Evolutionary conservation across 2,888 invertebrate genomes (phyloP), one percentile per base, ranked within the genome.

Genomic region (Hypsopygia costalis): DNA sequence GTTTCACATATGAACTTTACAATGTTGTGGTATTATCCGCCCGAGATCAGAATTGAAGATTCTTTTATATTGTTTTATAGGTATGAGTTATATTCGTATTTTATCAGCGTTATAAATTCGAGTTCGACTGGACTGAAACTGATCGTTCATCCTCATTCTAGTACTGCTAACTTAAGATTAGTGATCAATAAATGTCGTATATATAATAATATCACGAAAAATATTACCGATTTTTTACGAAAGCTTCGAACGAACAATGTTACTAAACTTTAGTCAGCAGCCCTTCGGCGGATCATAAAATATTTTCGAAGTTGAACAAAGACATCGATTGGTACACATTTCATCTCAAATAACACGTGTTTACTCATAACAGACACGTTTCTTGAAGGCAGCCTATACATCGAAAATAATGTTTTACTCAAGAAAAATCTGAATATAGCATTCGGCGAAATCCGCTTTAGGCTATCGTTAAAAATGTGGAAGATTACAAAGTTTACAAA

Each of bases 261-360:
- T 69, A 54, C 51, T 49, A 25, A 55, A 55, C 56, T 71, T 79
- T 71, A 79, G 72, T 75, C 77, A 80, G 78, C 74, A 80, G 74
- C 74, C 69, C 75, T 69, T 69, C 58, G 71, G 73, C 72, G 57
- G 56, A 56, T 57, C 69, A 66, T 83, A 82, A 83, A 78, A 75
- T 55, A 63, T 64, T 65, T 51, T 55, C 59, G 58, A 73, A 72
- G 65, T 52, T 66, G 78, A 83, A 87, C 85, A 83, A 83, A 86
- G 86, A 85, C 86, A 87, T 87, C 81, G 83, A 82, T 74, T 64
- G 80, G 73, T 71, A 71, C 81, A 83, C 86, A 86, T 85, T 82
- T 86, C 81, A 82, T 75, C 76, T 72, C 75, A 81, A 86, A 86
- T 85, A 78, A 75, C 81, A 78, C 68, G 46, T 73, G 75, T 72